phyloP scores from a whole-genome alignment of 2,888 invertebrate species.

The Acleris holmiana region DNA sequence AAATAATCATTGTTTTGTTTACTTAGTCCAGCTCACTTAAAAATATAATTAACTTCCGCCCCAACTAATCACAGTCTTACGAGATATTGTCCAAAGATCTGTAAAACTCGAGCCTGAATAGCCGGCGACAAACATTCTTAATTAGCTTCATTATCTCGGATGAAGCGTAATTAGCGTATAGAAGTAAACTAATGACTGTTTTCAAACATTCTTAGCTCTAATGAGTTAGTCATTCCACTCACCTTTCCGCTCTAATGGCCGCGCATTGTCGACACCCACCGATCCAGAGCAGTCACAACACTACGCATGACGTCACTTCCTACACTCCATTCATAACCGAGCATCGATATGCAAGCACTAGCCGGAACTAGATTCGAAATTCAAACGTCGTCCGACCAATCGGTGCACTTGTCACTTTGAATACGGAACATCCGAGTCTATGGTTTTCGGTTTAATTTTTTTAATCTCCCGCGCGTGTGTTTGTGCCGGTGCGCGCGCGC shows the following conservation, averaged over 20 bases:
- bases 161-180: conserved; percentile 34
- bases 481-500: conserved; percentile 73
- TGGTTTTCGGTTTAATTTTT: conserved; percentile 50
- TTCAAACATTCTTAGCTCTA: conserved; percentile 55
- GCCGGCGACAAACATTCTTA: conserved; percentile 31
- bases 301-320: conserved; percentile 82
- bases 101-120: conserved; percentile 25
- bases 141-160: conserved; percentile 34
- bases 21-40: background rate
- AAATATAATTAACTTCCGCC: background rate
- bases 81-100: conserved; percentile 13
- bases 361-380: conserved; percentile 46
- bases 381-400: conserved; percentile 47
- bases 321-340: conserved; percentile 77
- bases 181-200: conserved; percentile 44
- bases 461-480: conserved; percentile 68
- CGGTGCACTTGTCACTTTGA: conserved; percentile 41
- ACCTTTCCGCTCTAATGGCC: conserved; percentile 80
- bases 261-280: conserved; percentile 78
- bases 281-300: conserved; percentile 70
- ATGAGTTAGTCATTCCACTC: conserved; percentile 65
- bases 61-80: background rate
- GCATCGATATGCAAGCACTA: conserved; percentile 60
- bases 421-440: conserved; percentile 43
- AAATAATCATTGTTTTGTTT: background rate